Percentiles rank a stretch among this genome's conserved stretches.
Conservation (phyloP, 2,888 invertebrate species). For the Minunthozetes semirufus region DNA sequence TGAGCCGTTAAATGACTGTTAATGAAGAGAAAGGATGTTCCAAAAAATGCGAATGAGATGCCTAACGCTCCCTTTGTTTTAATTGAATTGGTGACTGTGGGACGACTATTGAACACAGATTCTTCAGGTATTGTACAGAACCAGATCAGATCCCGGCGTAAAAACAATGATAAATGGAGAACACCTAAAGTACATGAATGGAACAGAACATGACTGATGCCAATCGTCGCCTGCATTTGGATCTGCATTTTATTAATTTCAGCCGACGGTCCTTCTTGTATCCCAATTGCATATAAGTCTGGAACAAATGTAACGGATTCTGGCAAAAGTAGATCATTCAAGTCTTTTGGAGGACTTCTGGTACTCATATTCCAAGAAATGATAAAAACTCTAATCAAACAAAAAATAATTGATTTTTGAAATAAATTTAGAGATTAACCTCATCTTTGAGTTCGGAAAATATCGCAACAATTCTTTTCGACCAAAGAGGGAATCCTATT, state of each 20-base stretch:
- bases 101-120: slow-evolving; percentile 74
- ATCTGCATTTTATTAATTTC: slow-evolving; percentile 49
- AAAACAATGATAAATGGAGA: slow-evolving; percentile 76
- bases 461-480: slow-evolving; percentile 71
- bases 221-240: slow-evolving; percentile 81
- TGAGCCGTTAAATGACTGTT: slow-evolving; percentile 76
- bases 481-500: slow-evolving; percentile 41
- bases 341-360: slow-evolving; percentile 60
- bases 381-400: slow-evolving; percentile 60
- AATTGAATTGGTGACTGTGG: slow-evolving; percentile 69
- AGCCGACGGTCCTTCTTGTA: slow-evolving; percentile 62
- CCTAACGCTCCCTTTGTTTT: slow-evolving; percentile 85
- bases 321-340: slow-evolving; percentile 85
- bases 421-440: slow-evolving; percentile 44
- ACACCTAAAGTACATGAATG: slow-evolving; percentile 80
- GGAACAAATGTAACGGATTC: slow-evolving; percentile 69
- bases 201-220: slow-evolving; percentile 82
- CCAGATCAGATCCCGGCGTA: slow-evolving; percentile 89
- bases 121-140: slow-evolving; percentile 89
- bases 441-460: slow-evolving; percentile 74
- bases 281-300: slow-evolving; percentile 84
- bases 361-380: slow-evolving; percentile 98
- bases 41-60: slow-evolving; percentile 84
- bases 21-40: slow-evolving; percentile 88
- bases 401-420: not conserved